These are phyloP conservation scores for Hydropsyche tenuis DNA, from an alignment of 1,140 invertebrate genomes.

Conservation along the genomic window DNA sequence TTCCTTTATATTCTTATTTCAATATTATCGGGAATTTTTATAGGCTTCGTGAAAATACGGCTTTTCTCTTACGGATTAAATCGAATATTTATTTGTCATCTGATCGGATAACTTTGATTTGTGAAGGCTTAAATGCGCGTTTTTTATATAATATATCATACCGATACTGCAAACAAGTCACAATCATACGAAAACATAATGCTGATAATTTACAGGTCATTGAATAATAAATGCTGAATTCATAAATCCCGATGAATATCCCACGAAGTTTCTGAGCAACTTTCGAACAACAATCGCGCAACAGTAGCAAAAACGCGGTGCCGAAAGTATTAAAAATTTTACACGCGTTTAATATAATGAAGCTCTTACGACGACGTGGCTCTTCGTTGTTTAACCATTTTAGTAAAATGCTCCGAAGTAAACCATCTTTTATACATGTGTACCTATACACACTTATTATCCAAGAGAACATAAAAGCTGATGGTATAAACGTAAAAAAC, in stretches of 20 bases:
- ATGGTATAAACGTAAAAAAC: constrained; percentile 21
- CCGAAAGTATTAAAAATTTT: no score
- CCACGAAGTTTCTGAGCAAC: background rate
- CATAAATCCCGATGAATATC: constrained; percentile 31
- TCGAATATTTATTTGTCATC: background rate
- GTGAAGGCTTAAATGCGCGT: background rate
- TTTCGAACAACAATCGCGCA: no score
- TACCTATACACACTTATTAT: no score
- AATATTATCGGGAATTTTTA: no score
- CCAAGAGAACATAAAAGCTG: background rate
- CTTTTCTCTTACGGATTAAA: background rate
- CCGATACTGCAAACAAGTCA: no score
- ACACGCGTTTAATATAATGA: background rate
- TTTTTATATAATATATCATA: no score
- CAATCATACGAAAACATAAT: background rate
- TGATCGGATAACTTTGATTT: background rate
- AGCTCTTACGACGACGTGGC: background rate
- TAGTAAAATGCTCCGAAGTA: constrained; percentile 8
- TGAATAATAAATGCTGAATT: constrained; percentile 36
- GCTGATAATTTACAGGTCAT: constrained; percentile 33
- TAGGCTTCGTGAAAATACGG: no score
- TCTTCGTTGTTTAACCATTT: background rate
- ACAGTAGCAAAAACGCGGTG: no score
- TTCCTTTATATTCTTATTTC: no score
- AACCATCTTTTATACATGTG: background rate